phyloP scores from a whole-genome alignment of 2,797 vertebrate genomes.

The Hemibagrus guttatus region DNA sequence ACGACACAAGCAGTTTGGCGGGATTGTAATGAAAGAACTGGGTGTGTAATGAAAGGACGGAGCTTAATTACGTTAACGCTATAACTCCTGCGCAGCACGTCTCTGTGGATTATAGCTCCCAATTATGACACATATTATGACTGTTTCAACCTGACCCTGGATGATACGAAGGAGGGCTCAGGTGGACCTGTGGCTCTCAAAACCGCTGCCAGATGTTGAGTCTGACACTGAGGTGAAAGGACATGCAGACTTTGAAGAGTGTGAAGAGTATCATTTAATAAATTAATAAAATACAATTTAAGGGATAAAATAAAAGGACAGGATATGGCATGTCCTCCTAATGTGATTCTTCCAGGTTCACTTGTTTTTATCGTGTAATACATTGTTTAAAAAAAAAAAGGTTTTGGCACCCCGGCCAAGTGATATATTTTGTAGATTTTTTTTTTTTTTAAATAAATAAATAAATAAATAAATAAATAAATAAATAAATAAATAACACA shows the following conservation, averaged over 20 bases:
- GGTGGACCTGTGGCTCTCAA: background rate
- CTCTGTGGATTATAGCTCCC: slow-evolving; percentile 54
- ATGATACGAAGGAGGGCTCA: background rate
- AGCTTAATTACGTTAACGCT: slow-evolving; percentile 62
- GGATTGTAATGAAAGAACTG: slow-evolving; percentile 34
- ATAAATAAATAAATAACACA: no score
- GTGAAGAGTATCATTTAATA: background rate
- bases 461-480: no score
- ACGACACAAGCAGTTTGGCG: slow-evolving; percentile 11
- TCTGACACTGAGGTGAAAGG: background rate
- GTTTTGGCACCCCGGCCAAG: background rate
- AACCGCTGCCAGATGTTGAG: background rate
- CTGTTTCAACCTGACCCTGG: slow-evolving; percentile 28
- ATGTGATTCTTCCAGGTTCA: background rate
- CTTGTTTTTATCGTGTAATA: background rate
- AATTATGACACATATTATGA: slow-evolving; percentile 60
- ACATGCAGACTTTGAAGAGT: background rate
- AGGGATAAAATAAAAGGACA: background rate
- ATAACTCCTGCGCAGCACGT: slow-evolving; percentile 42
- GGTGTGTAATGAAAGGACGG: slow-evolving; percentile 62
- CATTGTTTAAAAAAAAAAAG: background rate
- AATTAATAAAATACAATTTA: background rate
- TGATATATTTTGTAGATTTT: background rate
- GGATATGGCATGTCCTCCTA: background rate
- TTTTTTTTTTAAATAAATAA: no score